Evolutionary conservation across 2,888 invertebrate species (phyloP).

Genomic region (Drosophila engyochracea): DNA sequence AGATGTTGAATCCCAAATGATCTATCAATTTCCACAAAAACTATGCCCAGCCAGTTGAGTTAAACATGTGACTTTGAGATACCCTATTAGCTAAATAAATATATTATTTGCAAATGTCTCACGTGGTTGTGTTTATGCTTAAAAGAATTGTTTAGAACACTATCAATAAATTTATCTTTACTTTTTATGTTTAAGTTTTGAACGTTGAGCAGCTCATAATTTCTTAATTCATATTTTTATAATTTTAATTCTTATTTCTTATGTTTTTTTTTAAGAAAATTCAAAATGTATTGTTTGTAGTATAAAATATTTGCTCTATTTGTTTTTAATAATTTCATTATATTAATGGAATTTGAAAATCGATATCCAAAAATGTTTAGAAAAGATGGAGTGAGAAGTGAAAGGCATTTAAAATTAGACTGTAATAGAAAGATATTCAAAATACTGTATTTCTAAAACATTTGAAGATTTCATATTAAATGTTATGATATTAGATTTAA

Average conservation of each 20-base stretch:
- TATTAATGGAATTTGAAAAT: not conserved
- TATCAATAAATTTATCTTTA: not conserved
- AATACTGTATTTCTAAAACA: not conserved
- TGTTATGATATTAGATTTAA: too few species aligned
- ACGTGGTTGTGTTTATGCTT: not conserved
- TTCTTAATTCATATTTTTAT: not conserved
- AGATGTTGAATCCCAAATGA: constrained; percentile 39
- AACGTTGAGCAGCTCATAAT: not conserved
- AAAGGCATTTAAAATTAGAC: not conserved
- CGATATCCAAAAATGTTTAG: not conserved
- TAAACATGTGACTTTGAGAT: not conserved
- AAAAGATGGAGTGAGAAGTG: not conserved
- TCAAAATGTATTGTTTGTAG: not conserved
- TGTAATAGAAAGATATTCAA: not conserved
- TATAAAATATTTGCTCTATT: not conserved
- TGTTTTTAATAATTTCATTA: not conserved
- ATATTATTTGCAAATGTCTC: not conserved
- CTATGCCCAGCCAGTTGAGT: constrained; percentile 17
- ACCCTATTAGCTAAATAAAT: constrained; percentile 17
- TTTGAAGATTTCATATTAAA: not conserved
- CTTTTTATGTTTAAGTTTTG: not conserved
- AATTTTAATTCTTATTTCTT: not conserved
- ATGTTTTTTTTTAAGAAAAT: not conserved
- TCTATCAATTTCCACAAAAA: constrained; percentile 48
- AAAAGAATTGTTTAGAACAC: not conserved